These are phyloP conservation scores for Melanostigma gelatinosum DNA, from an alignment of 2,113 vertebrate species.

Conservation along the genomic window DNA sequence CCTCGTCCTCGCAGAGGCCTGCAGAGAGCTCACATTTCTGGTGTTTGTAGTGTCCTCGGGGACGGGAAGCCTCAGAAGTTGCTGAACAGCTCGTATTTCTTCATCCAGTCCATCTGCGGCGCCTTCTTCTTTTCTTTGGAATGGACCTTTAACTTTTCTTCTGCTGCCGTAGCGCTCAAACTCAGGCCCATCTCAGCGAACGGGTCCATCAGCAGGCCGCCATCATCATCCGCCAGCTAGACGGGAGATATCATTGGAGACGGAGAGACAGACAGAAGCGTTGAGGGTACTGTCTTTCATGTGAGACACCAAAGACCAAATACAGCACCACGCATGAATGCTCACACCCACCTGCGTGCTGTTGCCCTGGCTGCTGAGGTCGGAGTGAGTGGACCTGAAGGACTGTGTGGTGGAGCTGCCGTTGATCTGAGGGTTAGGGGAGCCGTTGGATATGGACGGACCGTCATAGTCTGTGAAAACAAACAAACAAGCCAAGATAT, in stretches of 20 bases:
- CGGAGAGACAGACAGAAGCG: neutral
- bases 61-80: constrained; percentile 88
- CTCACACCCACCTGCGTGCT: constrained; percentile 87
- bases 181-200: constrained; percentile 96
- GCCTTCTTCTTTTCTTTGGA: constrained; percentile 93
- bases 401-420: constrained; percentile 90
- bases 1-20: neutral
- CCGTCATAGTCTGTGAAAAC: constrained; percentile 76
- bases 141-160: constrained; percentile 93
- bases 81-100: constrained; percentile 97
- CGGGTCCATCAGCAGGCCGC: constrained; percentile 85
- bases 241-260: neutral
- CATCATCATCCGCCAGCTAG: constrained; percentile 79
- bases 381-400: constrained; percentile 81
- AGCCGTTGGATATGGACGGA: constrained; percentile 87
- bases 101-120: constrained; percentile 98
- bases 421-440: constrained; percentile 86
- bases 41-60: constrained; percentile 1
- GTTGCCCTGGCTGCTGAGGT: constrained; percentile 87
- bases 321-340: neutral
- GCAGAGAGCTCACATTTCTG: constrained; percentile 11
- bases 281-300: constrained; percentile 11
- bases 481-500: neutral
- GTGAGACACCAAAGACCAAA: constrained; percentile 16
- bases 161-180: constrained; percentile 92